Conservation (phyloP, 2,888 invertebrate genomes). For the Oxystoma pomonae region DNA sequence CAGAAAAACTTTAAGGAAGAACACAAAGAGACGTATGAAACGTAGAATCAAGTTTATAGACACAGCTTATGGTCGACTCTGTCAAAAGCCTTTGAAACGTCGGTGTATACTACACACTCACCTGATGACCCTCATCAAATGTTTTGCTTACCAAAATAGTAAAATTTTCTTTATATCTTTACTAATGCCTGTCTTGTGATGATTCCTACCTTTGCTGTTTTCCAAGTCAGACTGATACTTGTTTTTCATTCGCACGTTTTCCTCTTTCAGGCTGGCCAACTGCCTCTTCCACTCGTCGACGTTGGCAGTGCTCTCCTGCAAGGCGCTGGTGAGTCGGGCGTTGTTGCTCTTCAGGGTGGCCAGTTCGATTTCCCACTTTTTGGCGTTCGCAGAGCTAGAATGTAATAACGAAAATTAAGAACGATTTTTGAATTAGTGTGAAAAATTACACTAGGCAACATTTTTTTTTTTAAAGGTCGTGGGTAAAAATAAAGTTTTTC, state of each 20-base stretch:
- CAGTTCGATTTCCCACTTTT: constrained; percentile 97
- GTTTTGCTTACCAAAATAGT: neutral
- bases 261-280: constrained; percentile 87
- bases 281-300: constrained; percentile 99
- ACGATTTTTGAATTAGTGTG: no score
- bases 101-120: no score
- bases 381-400: constrained; percentile 91
- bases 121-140: neutral
- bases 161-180: neutral
- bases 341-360: constrained; percentile 96
- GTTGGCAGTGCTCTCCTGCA: constrained; percentile 94
- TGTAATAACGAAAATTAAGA: no score
- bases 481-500: no score
- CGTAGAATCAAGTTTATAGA: no score
- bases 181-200: constrained; percentile 18
- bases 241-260: constrained; percentile 78
- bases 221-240: constrained; percentile 68
- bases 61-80: no score
- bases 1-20: no score
- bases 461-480: no score
- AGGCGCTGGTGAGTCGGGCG: constrained; percentile 87
- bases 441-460: no score
- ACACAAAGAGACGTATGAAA: no score
- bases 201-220: constrained; percentile 65
- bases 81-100: no score